Evolutionary conservation across 2,797 vertebrate species (phyloP).

Genomic region (Valencia hispanica): DNA sequence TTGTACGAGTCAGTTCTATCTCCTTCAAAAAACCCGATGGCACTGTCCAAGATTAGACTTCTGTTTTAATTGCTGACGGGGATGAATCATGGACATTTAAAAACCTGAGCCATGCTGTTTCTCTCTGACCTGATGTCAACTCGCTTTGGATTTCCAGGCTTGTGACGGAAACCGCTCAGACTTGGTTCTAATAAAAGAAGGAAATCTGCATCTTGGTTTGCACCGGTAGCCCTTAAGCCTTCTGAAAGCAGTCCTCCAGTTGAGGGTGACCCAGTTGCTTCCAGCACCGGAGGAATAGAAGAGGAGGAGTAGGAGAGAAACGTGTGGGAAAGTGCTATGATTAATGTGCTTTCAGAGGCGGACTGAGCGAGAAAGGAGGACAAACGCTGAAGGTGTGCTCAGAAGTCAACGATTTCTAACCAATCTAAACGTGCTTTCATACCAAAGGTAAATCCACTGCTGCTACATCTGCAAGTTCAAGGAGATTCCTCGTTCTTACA

Average conservation of each 20-base stretch:
- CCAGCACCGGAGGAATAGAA: slow-evolving; percentile 45
- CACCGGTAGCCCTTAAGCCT: slow-evolving; percentile 10
- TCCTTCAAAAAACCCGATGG: neutral
- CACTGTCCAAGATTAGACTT: neutral
- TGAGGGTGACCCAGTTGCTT: slow-evolving; percentile 67
- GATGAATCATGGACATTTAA: slow-evolving; percentile 21
- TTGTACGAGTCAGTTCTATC: neutral
- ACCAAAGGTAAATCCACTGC: neutral
- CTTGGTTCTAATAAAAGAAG: slow-evolving; percentile 29
- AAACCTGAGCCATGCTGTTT: neutral
- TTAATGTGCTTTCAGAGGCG: slow-evolving; percentile 67
- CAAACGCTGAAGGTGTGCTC: slow-evolving; percentile 17
- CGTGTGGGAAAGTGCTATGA: slow-evolving; percentile 65
- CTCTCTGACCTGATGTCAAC: slow-evolving; percentile 8
- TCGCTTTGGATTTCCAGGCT: slow-evolving; percentile 3
- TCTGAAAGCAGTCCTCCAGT: slow-evolving; percentile 37
- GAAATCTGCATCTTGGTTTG: slow-evolving; percentile 10
- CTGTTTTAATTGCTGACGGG: neutral
- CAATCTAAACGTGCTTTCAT: neutral
- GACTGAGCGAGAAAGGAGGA: slow-evolving; percentile 40
- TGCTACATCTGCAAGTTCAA: neutral
- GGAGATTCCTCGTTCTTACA: neutral
- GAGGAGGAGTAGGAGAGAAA: slow-evolving; percentile 55
- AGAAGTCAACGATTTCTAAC: slow-evolving; percentile 12
- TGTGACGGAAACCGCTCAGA: slow-evolving; percentile 14